A percentile compares a stretch with the other conserved stretches of the same genome.
These are phyloP conservation scores for Gymnocypris eckloni DNA, from an alignment of 2,797 vertebrate species.

Conservation along the genomic window DNA sequence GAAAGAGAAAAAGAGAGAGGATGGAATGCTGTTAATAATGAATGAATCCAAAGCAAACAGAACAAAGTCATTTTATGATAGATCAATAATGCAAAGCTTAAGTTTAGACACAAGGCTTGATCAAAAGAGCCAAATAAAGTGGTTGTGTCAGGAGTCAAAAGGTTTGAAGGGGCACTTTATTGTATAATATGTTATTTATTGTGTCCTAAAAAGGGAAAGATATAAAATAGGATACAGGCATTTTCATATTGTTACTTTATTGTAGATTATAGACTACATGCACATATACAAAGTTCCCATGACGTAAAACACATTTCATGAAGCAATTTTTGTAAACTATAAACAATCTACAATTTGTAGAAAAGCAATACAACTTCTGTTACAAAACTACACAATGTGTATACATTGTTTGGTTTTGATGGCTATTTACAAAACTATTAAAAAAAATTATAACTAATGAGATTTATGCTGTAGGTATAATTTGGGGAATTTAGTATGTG, in stretches of 20 bases:
- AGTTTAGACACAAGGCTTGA: neutral
- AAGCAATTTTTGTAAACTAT: no score
- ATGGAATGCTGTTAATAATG: constrained; percentile 14
- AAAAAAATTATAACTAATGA: no score
- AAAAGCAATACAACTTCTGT: no score
- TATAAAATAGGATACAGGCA: neutral
- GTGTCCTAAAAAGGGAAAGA: neutral
- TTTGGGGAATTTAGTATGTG: no score
- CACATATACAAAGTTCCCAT: neutral
- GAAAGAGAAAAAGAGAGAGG: neutral
- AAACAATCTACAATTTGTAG: no score
- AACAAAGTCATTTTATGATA: constrained; percentile 5
- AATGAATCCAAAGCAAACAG: constrained; percentile 15
- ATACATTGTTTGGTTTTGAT: no score
- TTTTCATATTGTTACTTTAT: neutral
- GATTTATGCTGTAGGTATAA: no score
- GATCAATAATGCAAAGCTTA: constrained; percentile 3
- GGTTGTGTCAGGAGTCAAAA: neutral
- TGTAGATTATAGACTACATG: neutral
- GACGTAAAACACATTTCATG: no score
- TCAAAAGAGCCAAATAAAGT: neutral
- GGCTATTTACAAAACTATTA: no score
- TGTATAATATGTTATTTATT: neutral
- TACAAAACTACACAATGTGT: no score
- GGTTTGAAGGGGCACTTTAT: neutral